Evolutionary conservation across 2,113 vertebrate genomes (phyloP).

Genomic region (Proterorhinus semilunaris): DNA sequence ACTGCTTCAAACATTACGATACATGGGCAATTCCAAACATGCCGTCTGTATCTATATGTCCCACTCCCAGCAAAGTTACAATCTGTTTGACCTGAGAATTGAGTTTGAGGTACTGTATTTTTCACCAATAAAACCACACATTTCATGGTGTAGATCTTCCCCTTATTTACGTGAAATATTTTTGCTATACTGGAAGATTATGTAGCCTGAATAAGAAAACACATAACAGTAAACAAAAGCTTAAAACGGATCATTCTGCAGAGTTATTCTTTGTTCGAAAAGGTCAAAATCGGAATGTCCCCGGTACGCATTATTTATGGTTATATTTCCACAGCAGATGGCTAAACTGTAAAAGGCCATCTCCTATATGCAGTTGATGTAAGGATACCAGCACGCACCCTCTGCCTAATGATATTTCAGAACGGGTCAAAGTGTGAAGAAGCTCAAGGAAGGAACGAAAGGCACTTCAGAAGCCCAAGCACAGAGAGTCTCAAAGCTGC

Average conservation of each 20-base stretch:
- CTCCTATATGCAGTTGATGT: constrained; percentile 18
- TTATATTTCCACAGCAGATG: constrained; percentile 30
- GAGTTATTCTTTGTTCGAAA: constrained; percentile 30
- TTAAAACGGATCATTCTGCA: too few species aligned
- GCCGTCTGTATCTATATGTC: too few species aligned
- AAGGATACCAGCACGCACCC: constrained; percentile 32
- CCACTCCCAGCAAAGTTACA: too few species aligned
- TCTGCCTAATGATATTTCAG: constrained; percentile 38
- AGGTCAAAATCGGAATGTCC: constrained; percentile 59
- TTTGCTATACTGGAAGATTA: not conserved
- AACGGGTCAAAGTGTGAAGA: constrained; percentile 26
- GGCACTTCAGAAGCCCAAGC: not conserved
- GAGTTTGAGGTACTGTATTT: too few species aligned
- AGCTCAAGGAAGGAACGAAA: constrained; percentile 4
- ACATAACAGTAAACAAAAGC: too few species aligned
- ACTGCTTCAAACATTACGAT: too few species aligned
- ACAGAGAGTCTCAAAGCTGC: not conserved
- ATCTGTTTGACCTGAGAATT: too few species aligned
- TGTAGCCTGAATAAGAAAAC: too few species aligned
- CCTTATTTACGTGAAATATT: not conserved
- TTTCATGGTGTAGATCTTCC: too few species aligned
- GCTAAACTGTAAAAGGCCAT: constrained; percentile 1
- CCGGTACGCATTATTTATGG: constrained; percentile 59
- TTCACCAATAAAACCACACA: too few species aligned
- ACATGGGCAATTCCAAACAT: too few species aligned